Evolutionary conservation across 1,140 invertebrate species (phyloP), one percentile per base, ranked within the genome.

Genomic region (Notospermus geniculatus): DNA sequence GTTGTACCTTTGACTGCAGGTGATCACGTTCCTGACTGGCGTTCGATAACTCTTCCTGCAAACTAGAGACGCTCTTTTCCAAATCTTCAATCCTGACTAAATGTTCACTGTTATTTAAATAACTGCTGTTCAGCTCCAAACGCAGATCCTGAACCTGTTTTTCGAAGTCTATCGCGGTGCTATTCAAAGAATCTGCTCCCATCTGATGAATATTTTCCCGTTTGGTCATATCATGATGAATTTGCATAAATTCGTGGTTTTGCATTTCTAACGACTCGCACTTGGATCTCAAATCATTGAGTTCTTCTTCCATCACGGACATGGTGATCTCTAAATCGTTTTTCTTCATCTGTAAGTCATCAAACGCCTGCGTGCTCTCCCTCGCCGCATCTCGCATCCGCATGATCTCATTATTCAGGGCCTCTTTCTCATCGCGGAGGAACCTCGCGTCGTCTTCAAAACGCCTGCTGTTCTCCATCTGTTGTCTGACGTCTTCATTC

Each of bases 321-420:
- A 50, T 27, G 5, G 19, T 50, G 46, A 50, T 50, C n/a, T 50
- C 46, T 9, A 50, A 27, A 50, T 50, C 46, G n/a, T 50, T 50
- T 27, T 50, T 50, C 25, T 23, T 50, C 46, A 50, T 50, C 46
- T 50, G 19, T 50, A 50, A n/a, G n/a, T 27, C 25, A n/a, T 50
- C 46, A 50, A 7, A n/a, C n/a, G 46, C 46, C n/a, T 50, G 19
- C 5, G 4, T n/a, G n/a, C 25, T 50, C 15, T 36, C 32, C 32
- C 15, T 36, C 5, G 32, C 32, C 32, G 32, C 32, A 36, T 36
- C 32, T 7, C 32, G 32, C 32, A 36, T 4, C 5, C 15, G 32
- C 32, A 36, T 36, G 23, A 46, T 60, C 27, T 62, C 58, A 60
- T 65, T 64, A 17, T n/a, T 43, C 23, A 53, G 50, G 2, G 50